Percentiles rank a stretch among this genome's conserved stretches.
Evolutionary conservation across 2,113 vertebrate genomes (phyloP).

Genomic region (Pachypanchax playfairii): DNA sequence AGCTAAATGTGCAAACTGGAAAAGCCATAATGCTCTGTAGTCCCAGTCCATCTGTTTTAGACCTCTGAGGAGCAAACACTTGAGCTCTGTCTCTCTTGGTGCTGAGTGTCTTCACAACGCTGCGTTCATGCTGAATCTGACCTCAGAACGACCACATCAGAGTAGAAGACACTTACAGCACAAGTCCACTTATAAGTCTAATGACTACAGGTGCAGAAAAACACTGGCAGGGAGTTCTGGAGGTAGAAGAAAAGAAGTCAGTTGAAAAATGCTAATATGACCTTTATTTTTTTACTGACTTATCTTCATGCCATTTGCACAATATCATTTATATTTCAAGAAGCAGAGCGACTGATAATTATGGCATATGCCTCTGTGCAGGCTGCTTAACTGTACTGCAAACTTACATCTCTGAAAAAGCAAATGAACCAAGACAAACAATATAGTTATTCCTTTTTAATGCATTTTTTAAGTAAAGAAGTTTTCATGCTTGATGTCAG

Average conservation of each 20-base stretch:
- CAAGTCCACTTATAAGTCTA: slow-evolving; percentile 27
- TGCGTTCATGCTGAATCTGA: slow-evolving; percentile 52
- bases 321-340: slow-evolving; percentile 6
- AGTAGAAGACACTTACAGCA: slow-evolving; percentile 31
- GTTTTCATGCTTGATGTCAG: too few relatives aligned
- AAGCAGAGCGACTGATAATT: background rate
- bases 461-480: background rate
- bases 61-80: slow-evolving; percentile 30
- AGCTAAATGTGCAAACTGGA: slow-evolving; percentile 48
- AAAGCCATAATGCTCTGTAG: slow-evolving; percentile 20
- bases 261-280: background rate
- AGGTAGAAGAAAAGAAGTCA: background rate
- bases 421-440: background rate
- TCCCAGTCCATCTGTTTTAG: slow-evolving; percentile 59
- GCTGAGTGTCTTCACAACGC: slow-evolving; percentile 40
- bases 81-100: slow-evolving; percentile 36
- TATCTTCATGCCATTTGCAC: background rate
- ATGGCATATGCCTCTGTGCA: background rate
- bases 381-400: slow-evolving; percentile 11
- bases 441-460: background rate
- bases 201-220: slow-evolving; percentile 13
- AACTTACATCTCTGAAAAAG: background rate
- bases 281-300: slow-evolving; percentile 5
- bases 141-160: slow-evolving; percentile 41
- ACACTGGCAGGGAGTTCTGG: slow-evolving; percentile 3